Conservation (phyloP, 1,140 invertebrate species). For the Brachionus rubens region DNA sequence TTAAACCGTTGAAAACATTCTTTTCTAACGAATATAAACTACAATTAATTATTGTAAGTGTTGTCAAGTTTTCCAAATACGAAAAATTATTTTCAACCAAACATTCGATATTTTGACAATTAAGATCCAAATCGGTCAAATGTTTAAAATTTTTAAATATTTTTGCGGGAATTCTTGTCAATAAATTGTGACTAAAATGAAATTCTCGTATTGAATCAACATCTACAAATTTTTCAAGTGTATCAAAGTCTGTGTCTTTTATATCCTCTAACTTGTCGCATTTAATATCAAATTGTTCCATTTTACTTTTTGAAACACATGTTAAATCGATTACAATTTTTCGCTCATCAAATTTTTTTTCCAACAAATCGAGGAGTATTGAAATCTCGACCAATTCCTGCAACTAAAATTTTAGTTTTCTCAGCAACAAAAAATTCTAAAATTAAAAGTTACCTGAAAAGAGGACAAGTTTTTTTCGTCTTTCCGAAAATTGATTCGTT, state of each 20-base stretch:
- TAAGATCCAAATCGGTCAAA: neutral
- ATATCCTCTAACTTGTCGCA: neutral
- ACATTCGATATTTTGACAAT: neutral
- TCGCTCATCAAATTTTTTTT: conserved; percentile 17
- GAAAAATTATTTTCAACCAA: neutral
- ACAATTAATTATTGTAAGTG: neutral
- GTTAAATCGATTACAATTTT: neutral
- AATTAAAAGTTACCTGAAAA: conserved; percentile 12
- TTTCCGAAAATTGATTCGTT: conserved; percentile 18
- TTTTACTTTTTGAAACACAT: neutral
- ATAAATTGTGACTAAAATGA: neutral
- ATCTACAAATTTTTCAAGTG: neutral
- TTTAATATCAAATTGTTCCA: neutral
- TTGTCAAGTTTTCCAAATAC: neutral
- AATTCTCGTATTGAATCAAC: neutral
- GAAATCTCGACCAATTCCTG: neutral
- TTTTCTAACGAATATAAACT: conserved; percentile 2
- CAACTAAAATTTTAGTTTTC: neutral
- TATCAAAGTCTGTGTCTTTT: neutral
- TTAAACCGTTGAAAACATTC: neutral
- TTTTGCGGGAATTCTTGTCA: neutral
- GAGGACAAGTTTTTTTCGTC: conserved; percentile 16
- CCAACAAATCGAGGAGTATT: neutral
- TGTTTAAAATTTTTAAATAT: neutral
- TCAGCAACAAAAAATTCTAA: no score